phyloP scores from a whole-genome alignment of 2,113 vertebrate species.

The Plecturocebus donacophilus region DNA sequence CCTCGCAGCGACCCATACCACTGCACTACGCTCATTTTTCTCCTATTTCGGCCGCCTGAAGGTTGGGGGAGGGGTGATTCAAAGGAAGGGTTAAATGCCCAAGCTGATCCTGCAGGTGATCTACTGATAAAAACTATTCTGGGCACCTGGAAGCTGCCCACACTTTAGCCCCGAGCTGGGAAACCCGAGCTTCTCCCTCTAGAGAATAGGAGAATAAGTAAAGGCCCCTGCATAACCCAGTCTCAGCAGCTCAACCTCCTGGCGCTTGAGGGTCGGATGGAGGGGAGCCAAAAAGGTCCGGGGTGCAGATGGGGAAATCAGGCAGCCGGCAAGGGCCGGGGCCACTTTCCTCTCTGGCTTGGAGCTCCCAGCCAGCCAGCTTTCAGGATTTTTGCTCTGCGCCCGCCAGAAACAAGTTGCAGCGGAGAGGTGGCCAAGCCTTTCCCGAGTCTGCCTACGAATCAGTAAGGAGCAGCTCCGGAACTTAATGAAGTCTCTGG shows the following conservation, averaged over 20 bases:
- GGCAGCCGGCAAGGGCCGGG: neutral
- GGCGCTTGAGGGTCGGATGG: neutral
- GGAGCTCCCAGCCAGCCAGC: neutral
- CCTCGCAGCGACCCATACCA: neutral
- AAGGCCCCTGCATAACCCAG: neutral
- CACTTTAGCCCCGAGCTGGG: neutral
- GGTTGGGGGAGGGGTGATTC: neutral
- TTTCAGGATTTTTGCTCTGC: neutral
- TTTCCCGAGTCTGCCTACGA: constrained; percentile 47
- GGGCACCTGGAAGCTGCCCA: neutral
- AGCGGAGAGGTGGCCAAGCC: neutral
- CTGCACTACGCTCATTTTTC: neutral
- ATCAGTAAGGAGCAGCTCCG: constrained; percentile 36
- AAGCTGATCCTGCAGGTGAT: neutral
- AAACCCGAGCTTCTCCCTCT: neutral
- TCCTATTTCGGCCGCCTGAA: neutral
- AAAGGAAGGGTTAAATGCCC: neutral
- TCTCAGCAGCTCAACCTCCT: neutral
- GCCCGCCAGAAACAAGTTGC: neutral
- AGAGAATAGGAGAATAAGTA: neutral
- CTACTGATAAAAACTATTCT: neutral
- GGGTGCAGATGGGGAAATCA: neutral
- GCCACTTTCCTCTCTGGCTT: neutral
- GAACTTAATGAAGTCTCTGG: constrained; percentile 70
- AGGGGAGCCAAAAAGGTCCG: neutral